phyloP scores from a whole-genome alignment of 2,888 invertebrate genomes.

The Melitaea athalia region DNA sequence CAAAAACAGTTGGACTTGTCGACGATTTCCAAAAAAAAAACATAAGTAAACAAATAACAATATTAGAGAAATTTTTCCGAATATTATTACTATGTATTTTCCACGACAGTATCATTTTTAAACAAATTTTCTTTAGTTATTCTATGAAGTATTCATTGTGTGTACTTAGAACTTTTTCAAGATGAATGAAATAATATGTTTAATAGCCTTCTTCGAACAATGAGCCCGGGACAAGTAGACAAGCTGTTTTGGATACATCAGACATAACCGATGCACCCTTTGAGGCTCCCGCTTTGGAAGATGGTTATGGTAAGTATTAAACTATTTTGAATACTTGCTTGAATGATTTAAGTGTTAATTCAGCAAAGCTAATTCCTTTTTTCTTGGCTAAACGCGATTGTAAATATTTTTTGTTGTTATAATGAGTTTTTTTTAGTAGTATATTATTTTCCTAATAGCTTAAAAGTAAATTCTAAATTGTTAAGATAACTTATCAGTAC shows the following conservation, averaged over 20 bases:
- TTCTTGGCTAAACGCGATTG: background rate
- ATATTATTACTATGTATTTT: background rate
- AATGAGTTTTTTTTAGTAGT: background rate
- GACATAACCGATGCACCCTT: constrained; percentile 15
- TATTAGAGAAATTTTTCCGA: too few species aligned
- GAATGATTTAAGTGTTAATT: too few species aligned
- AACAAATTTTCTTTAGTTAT: background rate
- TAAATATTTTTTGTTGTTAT: background rate
- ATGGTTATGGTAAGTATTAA: constrained; percentile 63
- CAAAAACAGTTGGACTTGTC: too few species aligned
- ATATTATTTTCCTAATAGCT: background rate
- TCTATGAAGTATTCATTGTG: background rate
- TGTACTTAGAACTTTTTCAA: too few species aligned
- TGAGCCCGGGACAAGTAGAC: constrained; percentile 19
- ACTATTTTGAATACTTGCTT: too few species aligned
- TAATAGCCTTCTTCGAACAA: constrained; percentile 10
- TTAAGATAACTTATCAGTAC: too few species aligned
- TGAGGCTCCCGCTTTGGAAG: constrained; percentile 58
- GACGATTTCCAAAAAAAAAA: too few species aligned
- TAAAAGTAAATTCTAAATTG: too few species aligned
- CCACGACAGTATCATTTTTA: background rate
- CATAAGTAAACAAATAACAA: too few species aligned
- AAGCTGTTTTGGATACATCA: constrained; percentile 11
- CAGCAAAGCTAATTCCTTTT: background rate
- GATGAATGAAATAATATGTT: background rate